These are phyloP conservation scores for Sinelater perroti DNA, from an alignment of 2,888 invertebrate genomes.

Conservation along the genomic window DNA sequence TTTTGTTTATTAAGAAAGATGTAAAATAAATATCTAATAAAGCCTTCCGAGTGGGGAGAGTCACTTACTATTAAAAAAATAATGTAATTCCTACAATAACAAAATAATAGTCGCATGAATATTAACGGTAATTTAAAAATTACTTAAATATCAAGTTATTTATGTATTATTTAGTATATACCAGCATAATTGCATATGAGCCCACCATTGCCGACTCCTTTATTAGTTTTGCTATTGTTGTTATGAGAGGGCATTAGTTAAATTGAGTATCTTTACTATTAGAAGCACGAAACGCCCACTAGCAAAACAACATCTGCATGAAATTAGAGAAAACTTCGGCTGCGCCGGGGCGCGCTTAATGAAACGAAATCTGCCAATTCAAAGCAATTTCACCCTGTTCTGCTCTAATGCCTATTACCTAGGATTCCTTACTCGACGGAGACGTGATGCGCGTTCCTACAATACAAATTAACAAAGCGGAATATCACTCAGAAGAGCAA, in stretches of 20 bases:
- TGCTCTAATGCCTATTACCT: conserved; percentile 16
- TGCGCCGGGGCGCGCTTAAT: conserved; percentile 15
- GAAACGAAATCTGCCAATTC: conserved; percentile 19
- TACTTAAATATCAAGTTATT: background rate
- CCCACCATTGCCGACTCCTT: background rate
- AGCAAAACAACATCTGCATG: conserved; percentile 15
- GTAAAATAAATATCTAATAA: too few relatives aligned
- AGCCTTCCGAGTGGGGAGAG: too few relatives aligned
- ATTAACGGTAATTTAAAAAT: too few relatives aligned
- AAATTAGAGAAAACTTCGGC: conserved; percentile 10
- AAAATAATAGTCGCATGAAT: too few relatives aligned
- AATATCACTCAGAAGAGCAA: too few relatives aligned
- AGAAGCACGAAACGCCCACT: conserved; percentile 2
- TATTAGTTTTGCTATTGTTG: conserved; percentile 2
- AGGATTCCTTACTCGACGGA: conserved; percentile 10
- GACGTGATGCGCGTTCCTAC: conserved; percentile 18
- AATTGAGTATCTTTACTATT: conserved; percentile 9
- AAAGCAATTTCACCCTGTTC: conserved; percentile 22
- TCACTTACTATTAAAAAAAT: too few relatives aligned
- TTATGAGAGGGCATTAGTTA: conserved; percentile 1
- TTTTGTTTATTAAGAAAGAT: too few relatives aligned
- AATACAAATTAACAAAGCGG: conserved; percentile 7
- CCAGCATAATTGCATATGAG: background rate
- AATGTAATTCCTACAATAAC: too few relatives aligned
- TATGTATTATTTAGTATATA: too few relatives aligned